Base-by-base conservation (phyloP, 2,797 vertebrate species). In the Amblyopsis hoosieri region DNA sequence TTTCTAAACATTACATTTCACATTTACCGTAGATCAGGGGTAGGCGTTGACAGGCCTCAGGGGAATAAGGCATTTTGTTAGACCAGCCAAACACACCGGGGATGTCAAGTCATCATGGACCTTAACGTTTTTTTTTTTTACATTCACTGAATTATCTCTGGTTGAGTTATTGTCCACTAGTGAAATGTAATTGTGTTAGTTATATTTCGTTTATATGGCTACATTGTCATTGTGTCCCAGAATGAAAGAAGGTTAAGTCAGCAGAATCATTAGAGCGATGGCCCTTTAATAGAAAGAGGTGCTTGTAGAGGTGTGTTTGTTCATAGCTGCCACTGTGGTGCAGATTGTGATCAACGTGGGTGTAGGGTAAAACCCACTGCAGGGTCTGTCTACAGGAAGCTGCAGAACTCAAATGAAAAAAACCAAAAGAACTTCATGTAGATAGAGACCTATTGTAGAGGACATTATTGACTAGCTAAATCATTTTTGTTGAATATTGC, bases 261-360 rank as follows among this genome's bases (percentile, higher is more conserved):
- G 29, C 50, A 9, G 0, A 29, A 23, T 49, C 1, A 14, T 15
- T 14, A 33, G 19, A 80, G 6, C 49, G 47, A 45, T 54, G 9
- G 50, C 74, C 63, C 4, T 45, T 15, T 63, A 1, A 12, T 1
- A 10, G 0, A 13, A 62, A 52, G 64, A 53, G 29, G 54, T 55
- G 46, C 31, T 58, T 45, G 6, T 52, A 0, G 4, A 13, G 31
- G 46, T 61, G 66, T 64, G 37, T 69, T 64, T 76, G 68, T 52
- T 57, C 15, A 23, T 51, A 67, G 31, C 58, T 66, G 33, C 64
- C 45, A 7, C 29, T 47, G 46, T 3, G 37, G 64, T 70, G 47
- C 74, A 76, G 78, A 59, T 78, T 84, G 56, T 46, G 2, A 63
- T 62, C 75, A 78, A 57, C 73, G 85, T 85, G 82, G 74, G 79